Percentiles rank a stretch among this genome's conserved stretches.
Evolutionary conservation across 2,797 vertebrate species (phyloP).

Genomic region (Enteromius anoplus): DNA sequence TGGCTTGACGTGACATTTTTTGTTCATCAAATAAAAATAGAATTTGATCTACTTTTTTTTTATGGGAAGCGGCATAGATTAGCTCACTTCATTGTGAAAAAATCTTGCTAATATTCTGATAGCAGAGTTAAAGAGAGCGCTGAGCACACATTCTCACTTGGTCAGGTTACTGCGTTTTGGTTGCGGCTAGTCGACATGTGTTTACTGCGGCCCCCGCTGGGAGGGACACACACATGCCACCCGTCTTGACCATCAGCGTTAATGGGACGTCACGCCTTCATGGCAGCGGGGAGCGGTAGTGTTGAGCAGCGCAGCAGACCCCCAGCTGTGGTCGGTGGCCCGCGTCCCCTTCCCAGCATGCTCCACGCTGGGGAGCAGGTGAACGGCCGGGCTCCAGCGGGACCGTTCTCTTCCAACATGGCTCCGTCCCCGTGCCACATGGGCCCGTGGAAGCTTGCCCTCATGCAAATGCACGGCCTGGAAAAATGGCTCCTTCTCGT

Average conservation of each 20-base stretch:
- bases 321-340: constrained; percentile 79
- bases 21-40: neutral
- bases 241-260: constrained; percentile 76
- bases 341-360: constrained; percentile 77
- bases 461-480: constrained; percentile 77
- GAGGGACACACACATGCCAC: constrained; percentile 70
- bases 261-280: constrained; percentile 76
- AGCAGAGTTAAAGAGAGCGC: neutral
- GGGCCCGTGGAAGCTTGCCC: constrained; percentile 76
- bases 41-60: neutral
- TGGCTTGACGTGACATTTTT: constrained; percentile 1
- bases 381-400: constrained; percentile 73
- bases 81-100: neutral
- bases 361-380: constrained; percentile 77
- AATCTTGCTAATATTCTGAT: neutral
- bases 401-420: constrained; percentile 75
- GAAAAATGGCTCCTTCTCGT: constrained; percentile 74
- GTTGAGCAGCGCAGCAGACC: constrained; percentile 62
- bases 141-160: constrained; percentile 24
- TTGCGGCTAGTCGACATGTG: constrained; percentile 80
- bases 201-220: constrained; percentile 80
- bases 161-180: constrained; percentile 56
- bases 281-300: constrained; percentile 66
- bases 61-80: neutral
- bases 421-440: constrained; percentile 77